Evolutionary conservation across 2,888 invertebrate species (phyloP), one percentile per base, ranked within the genome.

Genomic region (Cheilosia vernalis): DNA sequence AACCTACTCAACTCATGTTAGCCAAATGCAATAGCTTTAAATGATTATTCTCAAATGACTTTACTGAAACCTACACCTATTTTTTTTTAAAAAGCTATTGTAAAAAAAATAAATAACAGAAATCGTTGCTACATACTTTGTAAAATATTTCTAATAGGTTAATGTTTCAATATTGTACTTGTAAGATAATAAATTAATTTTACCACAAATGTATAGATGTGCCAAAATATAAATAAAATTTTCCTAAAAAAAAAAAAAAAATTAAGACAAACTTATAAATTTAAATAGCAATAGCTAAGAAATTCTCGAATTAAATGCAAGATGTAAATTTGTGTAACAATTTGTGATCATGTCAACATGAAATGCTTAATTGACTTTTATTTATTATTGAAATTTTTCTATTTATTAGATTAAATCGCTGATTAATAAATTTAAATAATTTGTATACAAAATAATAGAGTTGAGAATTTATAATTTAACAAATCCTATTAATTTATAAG

Each of bases 401-500:
- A 37, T 21, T 33, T 47, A 69, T 44, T 30, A 61, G 13, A 13
- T 21, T n/a, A 19, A 69, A 61, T 60, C 40, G 27, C 7, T 21
- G 44, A 44, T 58, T 42, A 19, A 24, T 24, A 69, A 60, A 27
- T 30, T 49, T 9, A n/a, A 51, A 61, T 19, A 40, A 33, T 49
- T 61, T 51, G 27, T 27, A 19, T 72, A 44, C 30, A 49, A 6
- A 37, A n/a, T n/a, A 13, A 37, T 47, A 60, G 21, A 47, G n/a
- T n/a, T 44, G 33, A 5, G 33, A 30, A 33, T 56, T 70, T 44
- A 9, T 47, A 74, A 56, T 24, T 30, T 44, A 63, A 64, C 44
- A 53, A 21, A 15, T 84, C 84, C 84, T 84, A 84, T 84, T 84
- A 80, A 70, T 66, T 80, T 58, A 19, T 84, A 84, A 84, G 84